Conservation (phyloP, 2,888 invertebrate genomes). For the Dysmachus trigonus region DNA sequence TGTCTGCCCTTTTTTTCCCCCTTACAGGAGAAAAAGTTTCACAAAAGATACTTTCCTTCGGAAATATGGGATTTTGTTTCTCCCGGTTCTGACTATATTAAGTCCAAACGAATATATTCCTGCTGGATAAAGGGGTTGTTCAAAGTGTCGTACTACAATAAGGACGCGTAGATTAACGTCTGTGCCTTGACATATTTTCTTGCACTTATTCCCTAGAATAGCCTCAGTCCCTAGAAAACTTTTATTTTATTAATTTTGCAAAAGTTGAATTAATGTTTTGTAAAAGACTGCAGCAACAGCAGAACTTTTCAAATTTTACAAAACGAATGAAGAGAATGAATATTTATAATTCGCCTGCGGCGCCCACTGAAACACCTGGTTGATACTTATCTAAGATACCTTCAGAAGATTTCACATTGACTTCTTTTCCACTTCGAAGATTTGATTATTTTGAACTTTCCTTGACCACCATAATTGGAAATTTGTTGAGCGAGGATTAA, state of each 20-base stretch:
- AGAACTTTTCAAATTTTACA: background rate
- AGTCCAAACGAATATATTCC: background rate
- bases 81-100: background rate
- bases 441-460: background rate
- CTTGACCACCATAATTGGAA: background rate
- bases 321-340: background rate
- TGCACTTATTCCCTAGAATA: background rate
- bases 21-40: background rate
- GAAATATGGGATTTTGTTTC: constrained; percentile 6
- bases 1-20: background rate
- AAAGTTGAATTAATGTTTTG: constrained; percentile 4
- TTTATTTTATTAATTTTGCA: constrained; percentile 15
- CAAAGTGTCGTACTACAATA: background rate
- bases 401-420: background rate
- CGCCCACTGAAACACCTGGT: background rate
- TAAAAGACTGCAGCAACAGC: background rate
- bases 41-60: constrained; percentile 14
- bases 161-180: background rate
- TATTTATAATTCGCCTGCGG: background rate
- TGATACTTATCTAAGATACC: background rate
- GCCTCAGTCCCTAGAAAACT: background rate
- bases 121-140: background rate
- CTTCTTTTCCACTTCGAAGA: background rate
- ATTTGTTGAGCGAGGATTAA: background rate
- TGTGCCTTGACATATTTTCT: background rate